Evolutionary conservation across 1,140 invertebrate genomes (phyloP).

Genomic region (Drosophila tani): DNA sequence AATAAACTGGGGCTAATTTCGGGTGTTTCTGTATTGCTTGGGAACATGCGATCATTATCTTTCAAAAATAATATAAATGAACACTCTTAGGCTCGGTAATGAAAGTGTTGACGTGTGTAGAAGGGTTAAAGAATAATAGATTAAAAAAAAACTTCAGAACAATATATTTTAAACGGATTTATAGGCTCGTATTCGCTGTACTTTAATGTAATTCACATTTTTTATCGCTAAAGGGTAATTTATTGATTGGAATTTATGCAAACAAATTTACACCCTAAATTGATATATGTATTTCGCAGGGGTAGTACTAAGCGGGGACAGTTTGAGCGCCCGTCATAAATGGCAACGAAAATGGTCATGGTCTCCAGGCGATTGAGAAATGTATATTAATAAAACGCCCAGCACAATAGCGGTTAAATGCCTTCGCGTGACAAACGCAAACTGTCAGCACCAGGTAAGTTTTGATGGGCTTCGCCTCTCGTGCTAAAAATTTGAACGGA

Average conservation of each 20-base stretch:
- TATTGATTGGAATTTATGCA: neutral
- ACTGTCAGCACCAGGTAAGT: conserved; percentile 56
- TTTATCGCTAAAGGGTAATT: neutral
- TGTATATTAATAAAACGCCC: conserved; percentile 68
- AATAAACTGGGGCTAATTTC: conserved; percentile 17
- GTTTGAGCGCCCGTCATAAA: conserved; percentile 22
- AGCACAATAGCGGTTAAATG: conserved; percentile 57
- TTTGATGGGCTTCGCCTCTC: conserved; percentile 6
- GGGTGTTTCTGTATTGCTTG: conserved; percentile 23
- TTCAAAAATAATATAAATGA: neutral
- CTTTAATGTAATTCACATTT: neutral
- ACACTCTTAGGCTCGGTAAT: neutral
- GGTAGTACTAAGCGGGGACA: neutral
- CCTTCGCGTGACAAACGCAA: conserved; percentile 78
- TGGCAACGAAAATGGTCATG: conserved; percentile 10
- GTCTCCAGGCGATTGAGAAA: conserved; percentile 49
- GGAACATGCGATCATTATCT: conserved; percentile 54
- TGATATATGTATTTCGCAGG: neutral
- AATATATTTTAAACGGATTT: neutral
- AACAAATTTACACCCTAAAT: neutral
- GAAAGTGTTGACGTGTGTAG: neutral
- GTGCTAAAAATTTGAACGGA: conserved; percentile 65
- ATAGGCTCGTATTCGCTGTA: neutral
- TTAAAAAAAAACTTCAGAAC: neutral
- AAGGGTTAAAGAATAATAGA: conserved; percentile 1